These are phyloP conservation scores for Meloidogyne hapla DNA, from an alignment of 1,140 invertebrate species.

Conservation along the genomic window DNA sequence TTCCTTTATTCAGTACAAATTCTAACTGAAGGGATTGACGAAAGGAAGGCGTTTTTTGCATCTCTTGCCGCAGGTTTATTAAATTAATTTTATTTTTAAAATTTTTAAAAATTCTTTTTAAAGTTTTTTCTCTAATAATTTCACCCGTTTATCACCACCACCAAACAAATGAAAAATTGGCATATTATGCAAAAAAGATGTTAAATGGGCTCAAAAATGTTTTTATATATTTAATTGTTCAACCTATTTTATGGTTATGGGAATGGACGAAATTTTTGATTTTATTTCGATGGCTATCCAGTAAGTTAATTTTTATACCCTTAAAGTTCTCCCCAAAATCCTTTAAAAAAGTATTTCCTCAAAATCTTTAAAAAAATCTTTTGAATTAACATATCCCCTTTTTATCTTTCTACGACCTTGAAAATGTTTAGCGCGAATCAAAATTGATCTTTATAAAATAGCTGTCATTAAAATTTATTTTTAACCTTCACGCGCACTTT, in stretches of 20 bases:
- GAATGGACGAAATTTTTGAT: constrained; percentile 39
- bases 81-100: constrained; percentile 3
- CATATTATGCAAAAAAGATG: constrained; percentile 7
- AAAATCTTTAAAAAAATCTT: background rate
- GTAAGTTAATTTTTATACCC: constrained; percentile 13
- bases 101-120: constrained; percentile 1
- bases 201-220: constrained; percentile 29
- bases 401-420: background rate
- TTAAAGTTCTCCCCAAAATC: too few relatives aligned
- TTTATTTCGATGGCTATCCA: constrained; percentile 40
- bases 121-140: constrained; percentile 32
- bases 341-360: too few relatives aligned
- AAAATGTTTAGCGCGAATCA: background rate
- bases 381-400: too few relatives aligned
- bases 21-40: constrained; percentile 33
- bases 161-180: constrained; percentile 43
- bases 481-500: too few relatives aligned
- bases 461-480: too few relatives aligned
- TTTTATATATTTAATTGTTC: constrained; percentile 17
- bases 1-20: constrained; percentile 22
- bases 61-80: constrained; percentile 32
- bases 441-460: background rate
- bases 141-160: constrained; percentile 38
- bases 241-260: constrained; percentile 26
- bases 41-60: constrained; percentile 34